Evolutionary conservation across 2,797 vertebrate species (phyloP).

Genomic region (Apodemus agrarius): DNA sequence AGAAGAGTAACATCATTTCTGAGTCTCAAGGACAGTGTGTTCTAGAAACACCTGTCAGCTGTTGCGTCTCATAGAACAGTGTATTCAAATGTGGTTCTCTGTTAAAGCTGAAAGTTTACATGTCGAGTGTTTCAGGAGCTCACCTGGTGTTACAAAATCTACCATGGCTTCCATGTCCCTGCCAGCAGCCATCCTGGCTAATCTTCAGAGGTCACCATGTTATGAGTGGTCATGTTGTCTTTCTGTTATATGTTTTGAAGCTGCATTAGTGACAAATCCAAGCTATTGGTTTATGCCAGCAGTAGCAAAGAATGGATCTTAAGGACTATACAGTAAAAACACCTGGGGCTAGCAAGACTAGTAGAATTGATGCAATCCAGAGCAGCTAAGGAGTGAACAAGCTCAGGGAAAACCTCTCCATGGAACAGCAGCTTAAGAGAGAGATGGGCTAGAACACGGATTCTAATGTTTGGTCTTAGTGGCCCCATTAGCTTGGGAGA

Average conservation of each 20-base stretch:
- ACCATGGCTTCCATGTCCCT: not conserved
- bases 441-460: not conserved
- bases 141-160: not conserved
- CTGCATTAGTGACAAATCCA: not conserved
- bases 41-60: conserved; percentile 53
- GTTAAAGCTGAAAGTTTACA: conserved; percentile 12
- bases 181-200: not conserved
- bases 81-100: conserved; percentile 44
- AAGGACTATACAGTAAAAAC: not conserved
- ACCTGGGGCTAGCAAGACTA: not conserved
- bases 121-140: conserved; percentile 4
- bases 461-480: not conserved
- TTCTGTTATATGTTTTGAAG: not conserved
- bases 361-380: not conserved
- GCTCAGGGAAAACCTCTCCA: not conserved
- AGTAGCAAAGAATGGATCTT: not conserved
- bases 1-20: not conserved
- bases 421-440: not conserved
- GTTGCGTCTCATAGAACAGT: not conserved
- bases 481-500: not conserved
- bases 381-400: not conserved
- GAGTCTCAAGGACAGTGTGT: not conserved
- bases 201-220: too few species aligned
- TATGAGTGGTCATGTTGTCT: fast-evolving
- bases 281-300: not conserved